Evolutionary conservation across 2,113 vertebrate species (phyloP).

Genomic region (Gambusia holbrooki): DNA sequence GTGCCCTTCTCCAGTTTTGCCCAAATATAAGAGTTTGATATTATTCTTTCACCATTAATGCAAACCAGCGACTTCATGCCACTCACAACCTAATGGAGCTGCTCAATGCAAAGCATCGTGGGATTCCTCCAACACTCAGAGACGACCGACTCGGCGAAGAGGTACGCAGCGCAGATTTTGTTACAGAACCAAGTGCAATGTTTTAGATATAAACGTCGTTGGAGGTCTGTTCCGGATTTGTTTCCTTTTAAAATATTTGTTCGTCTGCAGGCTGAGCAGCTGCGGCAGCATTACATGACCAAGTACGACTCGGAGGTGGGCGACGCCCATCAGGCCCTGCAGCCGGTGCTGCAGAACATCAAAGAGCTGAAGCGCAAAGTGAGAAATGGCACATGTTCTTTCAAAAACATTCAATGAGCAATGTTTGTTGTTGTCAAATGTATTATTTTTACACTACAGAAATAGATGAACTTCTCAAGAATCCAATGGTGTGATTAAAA

Average conservation of each 20-base stretch:
- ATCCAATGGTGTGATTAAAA: too few species aligned
- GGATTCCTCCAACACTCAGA: conserved; percentile 93
- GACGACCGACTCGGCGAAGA: conserved; percentile 93
- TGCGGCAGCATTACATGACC: conserved; percentile 96
- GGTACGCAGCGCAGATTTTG: conserved; percentile 70
- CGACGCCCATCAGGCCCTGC: conserved; percentile 90
- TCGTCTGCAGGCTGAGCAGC: conserved; percentile 86
- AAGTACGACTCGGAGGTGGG: conserved; percentile 95
- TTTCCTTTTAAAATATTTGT: not conserved
- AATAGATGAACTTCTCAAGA: not conserved
- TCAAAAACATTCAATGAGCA: not conserved
- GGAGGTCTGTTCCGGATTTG: too few species aligned
- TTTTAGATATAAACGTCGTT: not conserved
- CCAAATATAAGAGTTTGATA: not conserved
- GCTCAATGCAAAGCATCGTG: conserved; percentile 88
- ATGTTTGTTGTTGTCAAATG: not conserved
- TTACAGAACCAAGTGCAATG: too few species aligned
- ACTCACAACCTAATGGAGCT: conserved; percentile 97
- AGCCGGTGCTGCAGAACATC: conserved; percentile 90
- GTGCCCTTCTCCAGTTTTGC: not conserved
- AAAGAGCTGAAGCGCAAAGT: conserved; percentile 93
- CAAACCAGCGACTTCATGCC: conserved; percentile 91
- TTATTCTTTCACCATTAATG: not conserved
- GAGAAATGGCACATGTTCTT: conserved; percentile 59
- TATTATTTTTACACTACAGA: not conserved